These are phyloP conservation scores for Periophthalmus magnuspinnatus DNA, from an alignment of 2,797 vertebrate species.

Conservation along the genomic window DNA sequence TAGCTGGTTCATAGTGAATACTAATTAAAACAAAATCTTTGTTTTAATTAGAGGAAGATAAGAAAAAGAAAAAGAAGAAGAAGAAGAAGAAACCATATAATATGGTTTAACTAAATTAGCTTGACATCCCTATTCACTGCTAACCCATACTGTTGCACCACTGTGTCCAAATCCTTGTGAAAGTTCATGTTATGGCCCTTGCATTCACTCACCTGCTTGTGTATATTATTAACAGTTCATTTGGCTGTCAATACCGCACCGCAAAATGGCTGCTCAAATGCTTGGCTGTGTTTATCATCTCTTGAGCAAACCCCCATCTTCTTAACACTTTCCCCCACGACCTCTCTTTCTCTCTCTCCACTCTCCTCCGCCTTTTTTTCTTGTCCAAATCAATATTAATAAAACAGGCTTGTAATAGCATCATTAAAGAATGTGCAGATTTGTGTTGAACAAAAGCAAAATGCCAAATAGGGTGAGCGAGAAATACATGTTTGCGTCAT, in stretches of 20 bases:
- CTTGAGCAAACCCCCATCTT: slow-evolving; percentile 27
- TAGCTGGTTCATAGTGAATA: no score
- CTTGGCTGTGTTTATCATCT: slow-evolving; percentile 36
- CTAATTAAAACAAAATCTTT: no score
- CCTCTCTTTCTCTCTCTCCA: slow-evolving; percentile 13
- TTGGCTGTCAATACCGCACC: slow-evolving; percentile 57
- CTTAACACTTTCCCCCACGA: slow-evolving; percentile 39
- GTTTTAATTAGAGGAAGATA: no score
- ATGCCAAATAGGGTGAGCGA: slow-evolving; percentile 40
- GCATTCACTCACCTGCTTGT: slow-evolving; percentile 10
- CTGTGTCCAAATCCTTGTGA: background rate
- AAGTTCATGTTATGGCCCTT: background rate
- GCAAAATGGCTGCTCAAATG: slow-evolving; percentile 56
- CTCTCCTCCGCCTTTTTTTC: slow-evolving; percentile 20
- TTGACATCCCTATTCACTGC: background rate
- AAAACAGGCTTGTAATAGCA: slow-evolving; percentile 37
- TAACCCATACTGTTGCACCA: background rate
- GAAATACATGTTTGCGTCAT: slow-evolving; percentile 26
- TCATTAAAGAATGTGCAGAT: slow-evolving; percentile 48
- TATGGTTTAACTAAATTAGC: background rate
- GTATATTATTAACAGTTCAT: slow-evolving; percentile 52
- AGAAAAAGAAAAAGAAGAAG: no score
- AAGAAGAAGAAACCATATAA: no score
- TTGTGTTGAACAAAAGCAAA: slow-evolving; percentile 32
- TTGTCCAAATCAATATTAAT: slow-evolving; percentile 52